A percentile compares a stretch with the other conserved stretches of the same genome.
phyloP scores from a whole-genome alignment of 2,888 invertebrate genomes.

The Caenorhabditis sp. region DNA sequence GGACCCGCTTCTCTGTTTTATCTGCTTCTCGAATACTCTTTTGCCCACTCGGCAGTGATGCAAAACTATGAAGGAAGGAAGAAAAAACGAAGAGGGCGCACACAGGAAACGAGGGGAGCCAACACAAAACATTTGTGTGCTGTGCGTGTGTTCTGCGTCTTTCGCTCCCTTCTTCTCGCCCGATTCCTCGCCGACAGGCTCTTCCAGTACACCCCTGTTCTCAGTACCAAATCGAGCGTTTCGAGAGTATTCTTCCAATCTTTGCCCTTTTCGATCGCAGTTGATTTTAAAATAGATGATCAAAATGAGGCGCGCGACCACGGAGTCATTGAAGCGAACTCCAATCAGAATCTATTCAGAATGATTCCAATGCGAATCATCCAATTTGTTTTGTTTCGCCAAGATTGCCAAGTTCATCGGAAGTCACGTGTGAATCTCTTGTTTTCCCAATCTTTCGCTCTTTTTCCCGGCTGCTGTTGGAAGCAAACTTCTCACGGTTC shows the following conservation, averaged over 20 bases:
- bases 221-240: too few species aligned
- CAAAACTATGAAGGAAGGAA: conserved; percentile 24
- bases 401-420: too few species aligned
- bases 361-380: not conserved
- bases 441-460: too few species aligned
- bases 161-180: not conserved
- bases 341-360: too few species aligned
- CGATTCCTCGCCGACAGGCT: not conserved
- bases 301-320: not conserved
- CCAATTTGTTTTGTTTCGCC: too few species aligned
- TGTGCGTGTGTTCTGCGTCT: conserved; percentile 6
- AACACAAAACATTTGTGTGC: conserved; percentile 16
- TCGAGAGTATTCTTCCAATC: not conserved
- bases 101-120: conserved; percentile 9
- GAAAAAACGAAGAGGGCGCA: conserved; percentile 5
- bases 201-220: too few species aligned
- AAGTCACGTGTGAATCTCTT: too few species aligned
- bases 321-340: not conserved
- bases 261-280: not conserved
- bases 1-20: conserved; percentile 2
- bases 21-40: not conserved
- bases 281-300: not conserved
- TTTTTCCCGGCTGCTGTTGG: not conserved
- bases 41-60: conserved; percentile 24
- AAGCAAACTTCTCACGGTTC: not conserved